Evolutionary conservation across 2,888 invertebrate genomes (phyloP), one percentile per base, ranked within the genome.

Genomic region (Tachina fera): DNA sequence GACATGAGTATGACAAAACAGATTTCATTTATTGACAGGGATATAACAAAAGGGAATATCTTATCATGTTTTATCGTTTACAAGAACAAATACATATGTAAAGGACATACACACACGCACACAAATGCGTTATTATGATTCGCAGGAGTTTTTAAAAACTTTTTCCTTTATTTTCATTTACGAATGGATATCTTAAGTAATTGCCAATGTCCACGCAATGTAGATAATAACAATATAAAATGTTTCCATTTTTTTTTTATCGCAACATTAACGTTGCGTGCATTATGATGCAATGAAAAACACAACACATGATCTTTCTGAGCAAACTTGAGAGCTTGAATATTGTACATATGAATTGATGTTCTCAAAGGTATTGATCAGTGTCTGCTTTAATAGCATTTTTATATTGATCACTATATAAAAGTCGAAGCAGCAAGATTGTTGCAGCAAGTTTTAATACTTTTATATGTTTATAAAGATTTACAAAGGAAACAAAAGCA

Each of bases 151-250:
- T 22, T 65, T 65, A 14, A 41, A 41, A 45, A 8, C 22, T 47
- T 61, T 63, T 63, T 8, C 22, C 16, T 65, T 65, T 65, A 45
- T 71, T 71, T 58, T 75, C 41, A 76, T 70, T 56, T 63, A 31
- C 39, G 31, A 71, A 83, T 60, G 71, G 65, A 83, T 77, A 83
- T 65, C 65, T 65, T 67, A 77, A 83, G 51, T 83, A 83, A 83
- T 83, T 83, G 76, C 58, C 13, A 16, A 47, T 71, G 49, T 77
- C 43, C 71, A 83, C 71, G 76, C 82, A 63, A 77, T 56, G 31
- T 71, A 47, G 39, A 19, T 56, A 56, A 43, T 65, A 49, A 41
- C 41, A 60, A 22, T 49, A 43, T 31, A 22, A 47, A 70, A 39
- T 47, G 71, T 61, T 39, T 60, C 58, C 47, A 31, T 71, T 63